Percentiles rank a stretch among this genome's conserved stretches.
Conservation (phyloP, 1,140 invertebrate genomes). For the Nomia melanderi region DNA sequence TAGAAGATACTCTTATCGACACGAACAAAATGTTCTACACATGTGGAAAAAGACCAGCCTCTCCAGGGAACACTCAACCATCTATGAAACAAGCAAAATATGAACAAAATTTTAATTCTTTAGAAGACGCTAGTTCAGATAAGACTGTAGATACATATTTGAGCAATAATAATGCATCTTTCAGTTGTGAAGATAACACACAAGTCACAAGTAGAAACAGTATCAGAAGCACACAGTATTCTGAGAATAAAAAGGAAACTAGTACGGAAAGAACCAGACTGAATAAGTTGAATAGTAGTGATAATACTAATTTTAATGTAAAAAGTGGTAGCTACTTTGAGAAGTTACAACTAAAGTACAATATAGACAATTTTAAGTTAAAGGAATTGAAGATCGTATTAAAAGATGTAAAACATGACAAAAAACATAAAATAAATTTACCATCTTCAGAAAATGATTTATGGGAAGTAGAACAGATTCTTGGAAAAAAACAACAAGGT, state of each 20-base stretch:
- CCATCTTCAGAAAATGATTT: constrained; percentile 71
- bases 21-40: constrained; percentile 57
- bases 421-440: background rate
- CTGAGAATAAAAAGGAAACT: background rate
- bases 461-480: constrained; percentile 88
- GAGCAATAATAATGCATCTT: background rate
- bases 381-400: constrained; percentile 72
- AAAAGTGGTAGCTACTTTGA: background rate
- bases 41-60: constrained; percentile 69
- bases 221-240: background rate
- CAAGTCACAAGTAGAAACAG: background rate
- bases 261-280: background rate
- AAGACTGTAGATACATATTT: background rate
- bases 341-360: background rate
- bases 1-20: constrained; percentile 60
- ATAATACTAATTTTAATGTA: background rate
- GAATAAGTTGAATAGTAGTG: background rate
- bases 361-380: constrained; percentile 31
- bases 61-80: constrained; percentile 61
- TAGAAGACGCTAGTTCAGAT: background rate
- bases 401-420: constrained; percentile 62
- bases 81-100: constrained; percentile 64
- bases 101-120: constrained; percentile 18
- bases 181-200: no score
- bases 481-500: constrained; percentile 82